phyloP scores from a whole-genome alignment of 2,797 vertebrate genomes.

The Phoxinus dragarum region DNA sequence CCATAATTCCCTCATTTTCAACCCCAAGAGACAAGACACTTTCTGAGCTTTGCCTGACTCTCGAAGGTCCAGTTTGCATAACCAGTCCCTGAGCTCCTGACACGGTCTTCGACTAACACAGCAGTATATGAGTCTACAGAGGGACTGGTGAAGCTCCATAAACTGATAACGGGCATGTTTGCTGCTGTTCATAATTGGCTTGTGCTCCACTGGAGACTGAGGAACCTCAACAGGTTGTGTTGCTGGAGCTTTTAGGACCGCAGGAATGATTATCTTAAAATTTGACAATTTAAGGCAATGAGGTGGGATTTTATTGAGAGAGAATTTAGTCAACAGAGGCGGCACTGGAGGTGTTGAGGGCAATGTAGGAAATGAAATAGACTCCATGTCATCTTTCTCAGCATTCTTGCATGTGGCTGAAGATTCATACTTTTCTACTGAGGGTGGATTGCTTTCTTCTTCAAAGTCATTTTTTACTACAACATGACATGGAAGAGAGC shows the following conservation, averaged over 20 bases:
- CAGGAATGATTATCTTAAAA: constrained; percentile 71
- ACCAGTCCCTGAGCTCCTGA: constrained; percentile 81
- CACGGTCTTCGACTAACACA: constrained; percentile 79
- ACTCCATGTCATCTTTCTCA: constrained; percentile 18
- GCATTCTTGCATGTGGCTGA: constrained; percentile 43
- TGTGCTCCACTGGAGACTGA: not conserved
- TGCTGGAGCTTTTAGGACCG: constrained; percentile 51
- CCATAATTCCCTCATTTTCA: constrained; percentile 82
- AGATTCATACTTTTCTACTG: constrained; percentile 47
- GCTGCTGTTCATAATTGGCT: not conserved
- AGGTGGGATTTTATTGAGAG: constrained; percentile 71
- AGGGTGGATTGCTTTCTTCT: constrained; percentile 60
- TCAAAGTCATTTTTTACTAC: constrained; percentile 76
- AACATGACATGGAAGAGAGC: constrained; percentile 71
- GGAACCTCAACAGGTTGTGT: constrained; percentile 33
- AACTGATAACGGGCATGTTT: constrained; percentile 76
- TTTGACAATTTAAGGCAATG: constrained; percentile 74
- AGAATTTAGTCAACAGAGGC: constrained; percentile 51
- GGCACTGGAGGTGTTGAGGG: constrained; percentile 49
- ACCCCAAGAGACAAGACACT: constrained; percentile 69
- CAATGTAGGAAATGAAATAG: constrained; percentile 28
- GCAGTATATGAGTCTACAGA: constrained; percentile 80
- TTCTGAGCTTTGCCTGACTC: constrained; percentile 75
- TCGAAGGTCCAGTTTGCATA: constrained; percentile 66
- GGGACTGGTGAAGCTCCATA: constrained; percentile 80